Percentiles rank a stretch among this genome's conserved stretches.
phyloP scores from a whole-genome alignment of 2,888 invertebrate genomes.

The Pilophorus perplexus region DNA sequence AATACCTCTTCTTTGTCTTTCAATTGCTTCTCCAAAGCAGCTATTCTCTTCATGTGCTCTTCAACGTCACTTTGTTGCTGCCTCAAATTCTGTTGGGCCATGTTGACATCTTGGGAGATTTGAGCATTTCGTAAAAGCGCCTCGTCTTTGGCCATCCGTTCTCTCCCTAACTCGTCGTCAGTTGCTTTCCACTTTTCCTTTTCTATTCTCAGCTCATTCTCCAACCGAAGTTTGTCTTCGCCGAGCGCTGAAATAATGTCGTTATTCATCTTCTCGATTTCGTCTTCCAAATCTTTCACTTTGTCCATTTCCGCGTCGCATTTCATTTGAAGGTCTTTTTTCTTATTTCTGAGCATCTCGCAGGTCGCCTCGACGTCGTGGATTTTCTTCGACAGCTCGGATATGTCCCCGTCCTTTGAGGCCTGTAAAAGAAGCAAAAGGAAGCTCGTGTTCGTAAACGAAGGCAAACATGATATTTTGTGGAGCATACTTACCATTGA shows the following conservation, averaged over 20 bases:
- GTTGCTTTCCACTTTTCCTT: constrained; percentile 38
- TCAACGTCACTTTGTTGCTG: constrained; percentile 65
- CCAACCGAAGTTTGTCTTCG: constrained; percentile 34
- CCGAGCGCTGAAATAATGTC: constrained; percentile 12
- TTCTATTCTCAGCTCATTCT: constrained; percentile 41
- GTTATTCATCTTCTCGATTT: constrained; percentile 47
- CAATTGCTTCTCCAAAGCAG: constrained; percentile 58
- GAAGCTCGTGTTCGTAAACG: too few relatives aligned
- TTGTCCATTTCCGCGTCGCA: constrained; percentile 30
- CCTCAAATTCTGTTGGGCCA: constrained; percentile 69
- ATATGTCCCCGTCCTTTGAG: constrained; percentile 35
- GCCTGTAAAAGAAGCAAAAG: constrained; percentile 3
- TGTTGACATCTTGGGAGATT: constrained; percentile 75
- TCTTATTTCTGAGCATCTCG: constrained; percentile 25
- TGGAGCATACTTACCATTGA: not conserved
- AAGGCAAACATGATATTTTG: not conserved
- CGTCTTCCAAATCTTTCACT: constrained; percentile 29
- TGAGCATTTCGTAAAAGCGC: constrained; percentile 74
- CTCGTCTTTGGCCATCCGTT: constrained; percentile 72
- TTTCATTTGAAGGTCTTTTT: constrained; percentile 30
- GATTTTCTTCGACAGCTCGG: constrained; percentile 28
- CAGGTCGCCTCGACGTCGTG: constrained; percentile 24
- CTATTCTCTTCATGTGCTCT: constrained; percentile 61
- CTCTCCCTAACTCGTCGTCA: constrained; percentile 52
- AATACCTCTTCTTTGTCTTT: constrained; percentile 58